Evolutionary conservation across 2,113 vertebrate genomes (phyloP), one percentile per base, ranked within the genome.

Genomic region (Anarhynchus alexandrinus): DNA sequence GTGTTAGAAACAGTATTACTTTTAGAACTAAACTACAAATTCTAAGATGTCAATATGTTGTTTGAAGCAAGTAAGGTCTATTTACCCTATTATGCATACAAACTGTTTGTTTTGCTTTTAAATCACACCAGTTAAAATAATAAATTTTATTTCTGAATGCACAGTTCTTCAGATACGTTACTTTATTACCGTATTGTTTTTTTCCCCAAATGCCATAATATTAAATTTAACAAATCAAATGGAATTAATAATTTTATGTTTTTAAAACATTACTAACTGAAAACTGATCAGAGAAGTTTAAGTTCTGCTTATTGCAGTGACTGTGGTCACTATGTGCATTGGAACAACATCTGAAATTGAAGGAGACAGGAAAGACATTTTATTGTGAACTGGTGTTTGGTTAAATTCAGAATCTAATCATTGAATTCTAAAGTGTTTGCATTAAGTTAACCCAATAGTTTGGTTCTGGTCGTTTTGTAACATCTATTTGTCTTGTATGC

Each of bases 191-290:
- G 72, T 62, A 73, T 84, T 84, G 42, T 19, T 92, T 95, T 95
- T 6, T 62, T 91, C 88, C 94, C 49, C 87, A 82, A 91, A 58
- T 72, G 67, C 38, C 86, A 93, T 88, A 95, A 93, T 95, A 92
- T 74, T 88, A 73, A 92, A 96, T 84, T 91, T 92, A 97, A 93
- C 20, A 96, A 94, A 96, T 90, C 22, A 96, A 94, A 69, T 91
- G 8, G 57, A 97, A 96, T 93, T 71, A 83, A 43, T 64, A 92
- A 69, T 94, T 95, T 90, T 64, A 66, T 90, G 52, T 13, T 86
- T 91, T 96, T 78, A 72, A 95, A 90, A 65, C 82, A 82, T 91
- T 94, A 70, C 49, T 58, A 93, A 84, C 73, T 94, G 91, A 96
- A 97, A 94, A 86, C 74, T 73, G 82, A 71, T 57, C 29, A 90